Evolutionary conservation across 2,113 vertebrate genomes (phyloP).

Genomic region (Miniopterus natalensis): DNA sequence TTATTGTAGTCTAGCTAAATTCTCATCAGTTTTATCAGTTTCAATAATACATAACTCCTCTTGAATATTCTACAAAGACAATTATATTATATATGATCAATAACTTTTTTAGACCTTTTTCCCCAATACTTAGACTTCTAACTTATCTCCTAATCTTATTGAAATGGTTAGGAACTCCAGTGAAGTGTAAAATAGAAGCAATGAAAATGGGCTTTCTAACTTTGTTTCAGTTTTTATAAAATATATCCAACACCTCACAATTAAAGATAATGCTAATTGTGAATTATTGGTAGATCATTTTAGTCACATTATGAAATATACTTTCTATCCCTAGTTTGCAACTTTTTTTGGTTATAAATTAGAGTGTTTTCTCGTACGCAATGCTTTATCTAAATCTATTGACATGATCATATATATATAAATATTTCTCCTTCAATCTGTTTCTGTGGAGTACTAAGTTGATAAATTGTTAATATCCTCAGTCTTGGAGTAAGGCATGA

Average conservation of each 20-base stretch:
- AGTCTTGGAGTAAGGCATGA: neutral
- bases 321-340: neutral
- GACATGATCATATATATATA: neutral
- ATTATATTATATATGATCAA: neutral
- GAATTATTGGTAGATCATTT: neutral
- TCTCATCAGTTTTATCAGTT: neutral
- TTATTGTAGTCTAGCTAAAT: neutral
- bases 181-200: neutral
- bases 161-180: neutral
- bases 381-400: neutral
- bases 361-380: neutral
- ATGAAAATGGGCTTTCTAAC: neutral
- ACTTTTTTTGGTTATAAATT: neutral
- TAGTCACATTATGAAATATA: neutral
- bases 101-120: neutral
- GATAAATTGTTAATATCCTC: neutral
- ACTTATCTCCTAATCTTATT: neutral
- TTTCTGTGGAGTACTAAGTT: neutral
- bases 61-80: constrained; percentile 1
- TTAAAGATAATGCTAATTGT: neutral
- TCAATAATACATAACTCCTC: neutral
- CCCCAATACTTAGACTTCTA: neutral
- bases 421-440: neutral
- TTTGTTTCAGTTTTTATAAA: constrained; percentile 23
- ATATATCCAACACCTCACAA: neutral